Evolutionary conservation across 2,113 vertebrate species (phyloP).

Genomic region (Mesitornis unicolor): DNA sequence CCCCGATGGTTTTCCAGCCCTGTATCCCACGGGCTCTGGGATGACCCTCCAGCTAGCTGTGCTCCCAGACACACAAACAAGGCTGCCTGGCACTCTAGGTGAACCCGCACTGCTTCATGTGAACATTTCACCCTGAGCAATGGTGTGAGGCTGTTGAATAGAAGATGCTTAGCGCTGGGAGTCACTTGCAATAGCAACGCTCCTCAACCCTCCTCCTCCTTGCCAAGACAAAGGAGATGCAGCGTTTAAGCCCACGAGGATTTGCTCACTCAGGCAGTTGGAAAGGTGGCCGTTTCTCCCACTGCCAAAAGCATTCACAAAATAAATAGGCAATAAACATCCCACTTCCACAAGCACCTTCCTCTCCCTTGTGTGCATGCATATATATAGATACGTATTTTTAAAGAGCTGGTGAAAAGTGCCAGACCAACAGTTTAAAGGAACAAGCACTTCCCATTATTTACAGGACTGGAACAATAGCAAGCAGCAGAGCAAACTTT

Average conservation of each 20-base stretch:
- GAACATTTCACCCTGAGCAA: background rate
- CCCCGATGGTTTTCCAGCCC: background rate
- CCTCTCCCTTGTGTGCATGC: background rate
- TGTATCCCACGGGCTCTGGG: background rate
- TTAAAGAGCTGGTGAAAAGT: background rate
- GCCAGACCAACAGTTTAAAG: background rate
- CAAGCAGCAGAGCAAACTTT: background rate
- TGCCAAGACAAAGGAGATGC: background rate
- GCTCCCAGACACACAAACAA: background rate
- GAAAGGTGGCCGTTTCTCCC: background rate
- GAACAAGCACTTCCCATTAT: background rate
- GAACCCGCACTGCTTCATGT: background rate
- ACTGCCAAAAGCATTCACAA: background rate
- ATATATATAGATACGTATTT: background rate
- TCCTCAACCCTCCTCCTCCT: background rate
- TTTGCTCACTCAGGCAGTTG: background rate
- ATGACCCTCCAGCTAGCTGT: background rate
- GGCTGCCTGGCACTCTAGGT: background rate
- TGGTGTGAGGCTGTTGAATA: fast-evolving
- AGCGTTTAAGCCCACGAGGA: background rate
- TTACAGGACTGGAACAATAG: background rate
- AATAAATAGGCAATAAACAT: background rate
- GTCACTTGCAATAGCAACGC: background rate
- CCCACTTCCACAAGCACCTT: background rate
- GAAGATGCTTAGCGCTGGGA: background rate